Conservation (phyloP, 2,113 vertebrate species). For the Ammodytes marinus region DNA sequence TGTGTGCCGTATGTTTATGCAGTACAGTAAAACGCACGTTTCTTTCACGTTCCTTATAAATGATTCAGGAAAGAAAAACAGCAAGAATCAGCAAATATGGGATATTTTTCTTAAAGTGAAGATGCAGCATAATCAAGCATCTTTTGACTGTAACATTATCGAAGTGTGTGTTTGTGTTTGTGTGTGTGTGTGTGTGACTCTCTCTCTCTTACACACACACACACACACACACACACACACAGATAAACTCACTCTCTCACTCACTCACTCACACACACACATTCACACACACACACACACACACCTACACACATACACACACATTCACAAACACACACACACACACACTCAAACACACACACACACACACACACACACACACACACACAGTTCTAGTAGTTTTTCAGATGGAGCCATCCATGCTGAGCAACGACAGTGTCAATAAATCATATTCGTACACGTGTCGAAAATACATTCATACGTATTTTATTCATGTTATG, state of each 20-base stretch:
- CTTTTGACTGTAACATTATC: constrained; percentile 56
- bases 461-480: no score
- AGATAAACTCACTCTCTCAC: not conserved
- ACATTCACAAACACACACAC: not conserved
- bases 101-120: constrained; percentile 46
- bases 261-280: no score
- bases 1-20: no score
- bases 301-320: not conserved
- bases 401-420: no score
- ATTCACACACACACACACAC: not conserved
- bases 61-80: constrained; percentile 58
- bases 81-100: constrained; percentile 58
- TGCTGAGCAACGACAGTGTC: no score
- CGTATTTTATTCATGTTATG: no score
- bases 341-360: not conserved
- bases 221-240: constrained; percentile 44
- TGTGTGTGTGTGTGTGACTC: not conserved
- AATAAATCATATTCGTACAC: no score
- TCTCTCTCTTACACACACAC: not conserved
- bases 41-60: constrained; percentile 58
- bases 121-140: constrained; percentile 70
- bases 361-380: no score
- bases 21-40: constrained; percentile 1
- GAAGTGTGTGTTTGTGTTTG: not conserved
- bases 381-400: no score